These are phyloP conservation scores for Athene noctua DNA, from an alignment of 2,113 vertebrate genomes.

Conservation along the genomic window DNA sequence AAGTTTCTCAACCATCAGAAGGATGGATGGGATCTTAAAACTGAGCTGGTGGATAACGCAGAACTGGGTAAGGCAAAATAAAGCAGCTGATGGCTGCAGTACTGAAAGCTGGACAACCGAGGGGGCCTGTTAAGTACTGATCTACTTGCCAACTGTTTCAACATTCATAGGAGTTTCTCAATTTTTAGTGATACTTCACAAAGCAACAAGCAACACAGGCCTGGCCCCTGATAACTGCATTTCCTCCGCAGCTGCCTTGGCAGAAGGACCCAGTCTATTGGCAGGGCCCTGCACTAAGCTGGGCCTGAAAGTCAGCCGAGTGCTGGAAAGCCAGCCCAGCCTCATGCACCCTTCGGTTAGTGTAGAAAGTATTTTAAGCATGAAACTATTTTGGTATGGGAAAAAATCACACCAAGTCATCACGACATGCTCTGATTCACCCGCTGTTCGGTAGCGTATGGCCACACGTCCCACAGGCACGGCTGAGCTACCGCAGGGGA, in stretches of 20 bases:
- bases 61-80: background rate
- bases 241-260: background rate
- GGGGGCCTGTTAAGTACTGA: background rate
- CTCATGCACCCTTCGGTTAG: fast-evolving
- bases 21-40: background rate
- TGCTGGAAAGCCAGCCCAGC: background rate
- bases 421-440: background rate
- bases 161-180: background rate
- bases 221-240: background rate
- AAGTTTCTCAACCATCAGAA: background rate
- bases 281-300: background rate
- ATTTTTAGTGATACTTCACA: background rate
- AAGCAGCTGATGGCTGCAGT: background rate
- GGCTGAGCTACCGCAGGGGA: background rate
- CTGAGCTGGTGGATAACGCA: background rate
- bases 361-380: fast-evolving
- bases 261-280: background rate
- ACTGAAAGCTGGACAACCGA: background rate
- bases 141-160: background rate
- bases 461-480: background rate
- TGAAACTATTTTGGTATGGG: background rate
- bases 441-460: background rate
- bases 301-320: background rate
- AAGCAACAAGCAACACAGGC: background rate
- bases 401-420: background rate